Evolutionary conservation across 2,797 vertebrate species (phyloP), one percentile per base, ranked within the genome.

Genomic region (Tiaroga cobitis): DNA sequence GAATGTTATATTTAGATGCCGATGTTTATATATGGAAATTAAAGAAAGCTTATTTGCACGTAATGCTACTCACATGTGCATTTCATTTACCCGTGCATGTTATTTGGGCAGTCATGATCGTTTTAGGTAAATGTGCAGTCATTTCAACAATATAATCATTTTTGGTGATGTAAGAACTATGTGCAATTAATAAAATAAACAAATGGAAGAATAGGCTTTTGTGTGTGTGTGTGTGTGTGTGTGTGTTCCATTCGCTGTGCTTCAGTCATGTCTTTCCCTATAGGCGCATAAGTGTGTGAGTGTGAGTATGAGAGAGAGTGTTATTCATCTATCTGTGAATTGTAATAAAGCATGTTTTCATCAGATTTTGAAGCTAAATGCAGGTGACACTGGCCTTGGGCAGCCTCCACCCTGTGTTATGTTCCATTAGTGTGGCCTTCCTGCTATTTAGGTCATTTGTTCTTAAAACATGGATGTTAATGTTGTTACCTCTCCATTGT

Each of bases 281-380:
- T 65, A 37, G 43, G 67, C 32, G 0, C 24, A 63, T 41, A n/a
- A 79, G 13, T 82, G 68, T 63, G 65, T 59, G 69, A 54, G 49
- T 32, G 65, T 59, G 69, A 54, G 49, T 32, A 68, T 18, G 51
- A 61, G 41, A 76, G 59, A 21, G 39, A 61, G 61, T 34, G 34
- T 77, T 59, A 37, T 76, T 75, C 34, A 76, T 73, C 70, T 61
- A n/a, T 84, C 68, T 19, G 6, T 61, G 76, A 54, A n/a, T 85
- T 56, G 87, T 84, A 76, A 67, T 80, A 81, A 88, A 67, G 85
- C 75, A 73, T 82, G 82, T 90, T 89, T 87, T 73, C 77, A n/a
- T 87, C 81, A 59, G 56, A 81, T 80, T 89, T 87, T 93, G 90
- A 93, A 88, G 81, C 85, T 93, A 87, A 93, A 83, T 88, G 83